phyloP scores from a whole-genome alignment of 2,888 invertebrate species.

The Chaetoderma sp. region DNA sequence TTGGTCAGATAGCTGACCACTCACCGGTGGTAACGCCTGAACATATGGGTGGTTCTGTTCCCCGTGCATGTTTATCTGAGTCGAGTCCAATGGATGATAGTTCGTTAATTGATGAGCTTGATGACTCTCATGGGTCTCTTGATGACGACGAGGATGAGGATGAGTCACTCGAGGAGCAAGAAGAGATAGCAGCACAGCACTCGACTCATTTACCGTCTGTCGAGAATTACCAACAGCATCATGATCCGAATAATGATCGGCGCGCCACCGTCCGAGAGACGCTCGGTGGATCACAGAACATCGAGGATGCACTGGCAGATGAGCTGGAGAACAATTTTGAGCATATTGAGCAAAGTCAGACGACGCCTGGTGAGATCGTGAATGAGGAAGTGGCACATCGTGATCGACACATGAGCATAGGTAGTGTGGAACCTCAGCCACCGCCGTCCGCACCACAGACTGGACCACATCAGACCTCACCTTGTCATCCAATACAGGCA shows the following conservation, averaged over 20 bases:
- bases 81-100: not conserved
- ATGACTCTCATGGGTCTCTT: not conserved
- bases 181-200: slow-evolving; percentile 13
- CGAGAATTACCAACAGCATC: slow-evolving; percentile 48
- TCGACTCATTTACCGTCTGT: slow-evolving; percentile 48
- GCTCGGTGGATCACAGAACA: slow-evolving; percentile 41
- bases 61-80: too few relatives aligned
- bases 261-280: slow-evolving; percentile 47
- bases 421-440: slow-evolving; percentile 35
- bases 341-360: slow-evolving; percentile 46
- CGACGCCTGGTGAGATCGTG: slow-evolving; percentile 28
- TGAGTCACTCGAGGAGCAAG: slow-evolving; percentile 36
- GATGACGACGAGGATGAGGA: slow-evolving; percentile 35
- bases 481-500: not conserved
- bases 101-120: not conserved
- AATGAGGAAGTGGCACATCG: slow-evolving; percentile 42
- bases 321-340: slow-evolving; percentile 50
- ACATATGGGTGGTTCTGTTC: too few relatives aligned
- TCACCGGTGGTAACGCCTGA: too few relatives aligned
- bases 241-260: slow-evolving; percentile 50
- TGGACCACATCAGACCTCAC: not conserved
- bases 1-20: too few relatives aligned
- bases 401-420: slow-evolving; percentile 35
- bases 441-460: slow-evolving; percentile 4
- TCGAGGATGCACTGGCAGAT: slow-evolving; percentile 45